Conservation (phyloP, 2,113 vertebrate genomes). For the Terrapene triunguis region DNA sequence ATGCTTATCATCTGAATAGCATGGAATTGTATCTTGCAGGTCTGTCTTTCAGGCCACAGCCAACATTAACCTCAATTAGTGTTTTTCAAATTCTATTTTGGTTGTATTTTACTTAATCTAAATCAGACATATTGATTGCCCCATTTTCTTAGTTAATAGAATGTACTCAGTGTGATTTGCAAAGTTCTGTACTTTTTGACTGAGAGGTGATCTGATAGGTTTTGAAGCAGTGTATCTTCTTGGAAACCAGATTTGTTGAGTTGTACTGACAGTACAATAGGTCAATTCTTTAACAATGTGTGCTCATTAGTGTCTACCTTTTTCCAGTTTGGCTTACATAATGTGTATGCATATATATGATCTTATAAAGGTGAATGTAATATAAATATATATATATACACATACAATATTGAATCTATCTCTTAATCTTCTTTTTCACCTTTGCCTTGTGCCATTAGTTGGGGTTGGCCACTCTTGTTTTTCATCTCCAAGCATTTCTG, state of each 20-base stretch:
- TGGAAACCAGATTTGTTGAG: not conserved
- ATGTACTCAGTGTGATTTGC: not conserved
- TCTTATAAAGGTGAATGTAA: not conserved
- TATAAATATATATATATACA: not conserved
- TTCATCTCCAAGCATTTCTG: not conserved
- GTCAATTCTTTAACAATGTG: not conserved
- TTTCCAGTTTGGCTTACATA: not conserved
- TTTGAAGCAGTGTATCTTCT: not conserved
- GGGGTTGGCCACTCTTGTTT: not conserved
- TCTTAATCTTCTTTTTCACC: not conserved
- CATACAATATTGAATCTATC: not conserved
- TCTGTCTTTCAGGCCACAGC: not conserved
- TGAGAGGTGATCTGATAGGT: not conserved
- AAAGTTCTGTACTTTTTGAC: not conserved
- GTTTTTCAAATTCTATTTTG: not conserved
- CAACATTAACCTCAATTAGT: not conserved
- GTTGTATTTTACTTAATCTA: not conserved
- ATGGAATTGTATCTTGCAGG: not conserved
- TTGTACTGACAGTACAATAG: not conserved
- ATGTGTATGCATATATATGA: not conserved
- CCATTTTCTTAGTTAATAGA: not conserved
- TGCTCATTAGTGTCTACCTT: not conserved
- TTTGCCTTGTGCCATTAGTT: not conserved
- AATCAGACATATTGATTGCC: not conserved
- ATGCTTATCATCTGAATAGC: not conserved